These are phyloP conservation scores for Leptatherina wallacei DNA, from an alignment of 2,797 vertebrate genomes.

Conservation along the genomic window DNA sequence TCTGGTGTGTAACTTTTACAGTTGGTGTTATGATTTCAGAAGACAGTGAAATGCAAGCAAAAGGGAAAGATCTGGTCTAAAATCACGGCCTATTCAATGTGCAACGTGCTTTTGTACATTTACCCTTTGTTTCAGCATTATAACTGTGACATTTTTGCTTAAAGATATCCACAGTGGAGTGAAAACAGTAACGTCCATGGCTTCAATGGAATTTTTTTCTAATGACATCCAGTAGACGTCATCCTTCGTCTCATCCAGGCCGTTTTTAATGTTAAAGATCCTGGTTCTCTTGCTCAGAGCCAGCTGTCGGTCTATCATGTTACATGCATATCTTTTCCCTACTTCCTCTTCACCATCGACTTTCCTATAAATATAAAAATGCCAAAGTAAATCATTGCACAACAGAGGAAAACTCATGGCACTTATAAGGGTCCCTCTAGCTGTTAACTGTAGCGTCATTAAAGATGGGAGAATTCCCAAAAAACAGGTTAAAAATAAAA, in stretches of 20 bases:
- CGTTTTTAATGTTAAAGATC: neutral
- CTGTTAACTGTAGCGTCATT: neutral
- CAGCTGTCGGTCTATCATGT: neutral
- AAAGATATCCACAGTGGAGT: neutral
- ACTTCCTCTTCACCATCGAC: neutral
- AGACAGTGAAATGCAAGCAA: neutral
- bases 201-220: neutral
- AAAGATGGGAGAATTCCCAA: neutral
- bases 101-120: too few relatives aligned
- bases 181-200: neutral
- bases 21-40: neutral
- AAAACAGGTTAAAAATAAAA: neutral
- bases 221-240: neutral
- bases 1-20: constrained; percentile 3
- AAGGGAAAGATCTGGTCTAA: neutral
- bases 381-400: neutral
- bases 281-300: neutral
- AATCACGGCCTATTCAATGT: neutral
- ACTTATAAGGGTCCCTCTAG: neutral
- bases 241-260: neutral
- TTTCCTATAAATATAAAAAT: neutral
- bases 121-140: too few relatives aligned
- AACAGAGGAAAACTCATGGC: neutral
- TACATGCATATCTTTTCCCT: neutral
- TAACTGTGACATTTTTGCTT: too few relatives aligned